Conservation (phyloP, 2,888 invertebrate species). For the Hypolimnas misippus region DNA sequence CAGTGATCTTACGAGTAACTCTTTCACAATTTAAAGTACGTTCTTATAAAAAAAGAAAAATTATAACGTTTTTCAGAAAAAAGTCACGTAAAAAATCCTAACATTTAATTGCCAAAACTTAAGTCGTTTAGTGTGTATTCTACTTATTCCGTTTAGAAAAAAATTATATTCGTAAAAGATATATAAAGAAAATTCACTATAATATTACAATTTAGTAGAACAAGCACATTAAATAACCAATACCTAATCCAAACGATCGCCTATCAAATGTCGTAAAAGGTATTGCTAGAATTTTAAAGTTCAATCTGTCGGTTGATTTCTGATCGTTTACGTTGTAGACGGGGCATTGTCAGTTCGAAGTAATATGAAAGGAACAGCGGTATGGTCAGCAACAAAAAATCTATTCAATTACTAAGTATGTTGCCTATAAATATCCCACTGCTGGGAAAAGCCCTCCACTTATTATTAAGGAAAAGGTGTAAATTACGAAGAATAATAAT, state of each 20-base stretch:
- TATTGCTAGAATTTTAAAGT: conserved; percentile 41
- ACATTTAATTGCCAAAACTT: no score
- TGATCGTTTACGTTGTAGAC: conserved; percentile 31
- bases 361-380: conserved; percentile 30
- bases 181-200: background rate
- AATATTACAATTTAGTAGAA: background rate
- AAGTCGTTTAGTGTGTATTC: no score
- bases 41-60: no score
- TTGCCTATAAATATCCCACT: background rate
- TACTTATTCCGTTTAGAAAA: no score
- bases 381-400: conserved; percentile 25
- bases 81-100: no score
- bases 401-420: background rate
- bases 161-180: no score
- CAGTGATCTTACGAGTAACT: no score
- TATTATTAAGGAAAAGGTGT: no score
- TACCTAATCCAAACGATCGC: conserved; percentile 21
- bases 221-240: conserved; percentile 16
- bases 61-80: no score
- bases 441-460: no score
- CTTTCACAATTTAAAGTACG: no score
- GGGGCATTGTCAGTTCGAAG: conserved; percentile 28
- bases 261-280: conserved; percentile 23
- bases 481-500: no score
- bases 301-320: conserved; percentile 33